Evolutionary conservation across 2,888 invertebrate species (phyloP).

Genomic region (Machimus rusticus): DNA sequence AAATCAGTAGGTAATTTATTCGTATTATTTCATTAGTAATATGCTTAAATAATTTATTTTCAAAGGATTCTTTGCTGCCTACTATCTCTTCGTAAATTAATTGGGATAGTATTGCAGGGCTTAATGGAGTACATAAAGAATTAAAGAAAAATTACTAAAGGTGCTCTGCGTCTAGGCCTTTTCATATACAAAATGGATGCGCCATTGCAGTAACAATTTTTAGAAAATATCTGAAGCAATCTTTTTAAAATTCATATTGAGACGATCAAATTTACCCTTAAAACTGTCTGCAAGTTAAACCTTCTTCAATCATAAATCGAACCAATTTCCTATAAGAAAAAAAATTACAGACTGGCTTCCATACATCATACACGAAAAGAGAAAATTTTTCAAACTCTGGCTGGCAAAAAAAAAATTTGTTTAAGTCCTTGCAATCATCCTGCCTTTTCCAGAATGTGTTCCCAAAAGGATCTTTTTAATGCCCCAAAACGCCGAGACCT

Average conservation of each 20-base stretch:
- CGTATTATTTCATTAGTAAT: too few species aligned
- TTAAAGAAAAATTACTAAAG: too few species aligned
- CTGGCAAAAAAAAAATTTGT: background rate
- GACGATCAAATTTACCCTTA: background rate
- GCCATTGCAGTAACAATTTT: background rate
- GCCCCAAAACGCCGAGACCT: background rate
- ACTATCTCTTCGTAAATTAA: too few species aligned
- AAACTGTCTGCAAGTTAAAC: background rate
- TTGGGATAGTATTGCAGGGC: too few species aligned
- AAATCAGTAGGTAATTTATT: too few species aligned
- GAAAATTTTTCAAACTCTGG: background rate
- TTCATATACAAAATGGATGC: background rate
- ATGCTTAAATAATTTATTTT: too few species aligned
- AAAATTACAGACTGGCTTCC: background rate
- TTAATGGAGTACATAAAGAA: too few species aligned
- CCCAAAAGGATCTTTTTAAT: background rate
- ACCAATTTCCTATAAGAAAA: background rate
- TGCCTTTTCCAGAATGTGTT: background rate
- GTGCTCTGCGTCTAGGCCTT: background rate
- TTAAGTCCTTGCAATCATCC: background rate
- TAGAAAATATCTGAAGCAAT: background rate
- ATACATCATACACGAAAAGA: background rate
- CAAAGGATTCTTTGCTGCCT: too few species aligned
- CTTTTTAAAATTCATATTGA: background rate
- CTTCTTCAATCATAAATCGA: background rate